A percentile compares a stretch with the other conserved stretches of the same genome.
Evolutionary conservation across 2,113 vertebrate genomes (phyloP).

Genomic region (Capreolus pygargus): DNA sequence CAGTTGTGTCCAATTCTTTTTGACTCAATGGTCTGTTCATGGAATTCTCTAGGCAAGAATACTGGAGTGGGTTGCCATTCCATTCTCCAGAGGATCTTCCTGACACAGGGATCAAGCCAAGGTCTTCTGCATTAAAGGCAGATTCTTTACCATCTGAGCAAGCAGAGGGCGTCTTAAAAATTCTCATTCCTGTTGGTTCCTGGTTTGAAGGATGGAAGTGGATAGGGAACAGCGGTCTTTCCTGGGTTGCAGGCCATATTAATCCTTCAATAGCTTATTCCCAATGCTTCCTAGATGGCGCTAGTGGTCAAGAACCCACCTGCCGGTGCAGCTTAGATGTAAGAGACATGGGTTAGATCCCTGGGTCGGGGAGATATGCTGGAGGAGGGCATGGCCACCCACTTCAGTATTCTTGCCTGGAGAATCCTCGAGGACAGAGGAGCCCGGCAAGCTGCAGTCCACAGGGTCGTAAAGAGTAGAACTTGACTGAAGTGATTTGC

Average conservation of each 20-base stretch:
- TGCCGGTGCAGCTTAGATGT: not conserved
- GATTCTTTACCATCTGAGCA: not conserved
- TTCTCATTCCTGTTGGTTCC: not conserved
- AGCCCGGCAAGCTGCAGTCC: not conserved
- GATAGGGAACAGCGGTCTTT: not conserved
- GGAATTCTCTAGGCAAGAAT: not conserved
- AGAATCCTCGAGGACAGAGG: not conserved
- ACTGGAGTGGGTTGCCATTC: not conserved
- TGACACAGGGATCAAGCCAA: not conserved
- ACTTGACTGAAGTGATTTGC: not conserved
- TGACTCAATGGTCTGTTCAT: not conserved
- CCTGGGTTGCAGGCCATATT: not conserved
- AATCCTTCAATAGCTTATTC: not conserved
- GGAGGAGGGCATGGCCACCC: not conserved
- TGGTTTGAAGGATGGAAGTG: not conserved
- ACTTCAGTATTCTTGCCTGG: not conserved
- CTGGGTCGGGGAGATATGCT: fast-evolving
- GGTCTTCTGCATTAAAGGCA: not conserved
- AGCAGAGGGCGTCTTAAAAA: not conserved
- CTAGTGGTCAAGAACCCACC: not conserved
- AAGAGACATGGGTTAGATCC: not conserved
- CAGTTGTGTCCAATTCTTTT: fast-evolving
- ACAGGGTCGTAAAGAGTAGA: not conserved
- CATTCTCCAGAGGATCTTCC: not conserved
- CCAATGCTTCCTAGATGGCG: not conserved